Evolutionary conservation across 2,113 vertebrate species (phyloP).

Genomic region (Equus przewalskii): DNA sequence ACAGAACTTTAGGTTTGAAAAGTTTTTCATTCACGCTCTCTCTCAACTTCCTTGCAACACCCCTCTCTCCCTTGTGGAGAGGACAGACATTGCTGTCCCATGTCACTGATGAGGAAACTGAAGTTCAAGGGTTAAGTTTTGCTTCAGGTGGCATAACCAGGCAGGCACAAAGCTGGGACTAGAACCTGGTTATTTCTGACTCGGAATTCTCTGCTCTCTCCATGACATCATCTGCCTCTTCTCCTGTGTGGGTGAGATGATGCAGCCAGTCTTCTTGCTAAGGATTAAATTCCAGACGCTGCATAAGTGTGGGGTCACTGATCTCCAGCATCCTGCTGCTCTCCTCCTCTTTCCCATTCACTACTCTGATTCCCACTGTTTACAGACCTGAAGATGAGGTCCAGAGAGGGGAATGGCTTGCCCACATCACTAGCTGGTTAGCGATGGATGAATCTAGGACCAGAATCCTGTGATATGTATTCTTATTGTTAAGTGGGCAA

Average conservation of each 20-base stretch:
- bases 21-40: neutral
- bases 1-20: neutral
- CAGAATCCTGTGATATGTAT: neutral
- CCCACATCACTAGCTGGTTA: neutral
- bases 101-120: neutral
- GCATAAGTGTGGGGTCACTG: fast-evolving
- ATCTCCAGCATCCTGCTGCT: neutral
- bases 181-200: neutral
- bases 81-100: neutral
- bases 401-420: neutral
- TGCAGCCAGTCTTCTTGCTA: neutral
- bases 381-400: neutral
- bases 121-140: neutral
- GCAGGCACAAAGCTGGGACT: neutral
- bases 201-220: neutral
- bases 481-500: neutral
- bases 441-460: neutral
- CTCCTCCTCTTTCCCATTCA: neutral
- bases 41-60: neutral
- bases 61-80: fast-evolving
- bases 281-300: neutral
- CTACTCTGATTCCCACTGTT: neutral
- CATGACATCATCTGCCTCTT: neutral
- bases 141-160: neutral
- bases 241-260: fast-evolving